Conservation (phyloP, 2,113 vertebrate genomes). For the Saimiri boliviensis region DNA sequence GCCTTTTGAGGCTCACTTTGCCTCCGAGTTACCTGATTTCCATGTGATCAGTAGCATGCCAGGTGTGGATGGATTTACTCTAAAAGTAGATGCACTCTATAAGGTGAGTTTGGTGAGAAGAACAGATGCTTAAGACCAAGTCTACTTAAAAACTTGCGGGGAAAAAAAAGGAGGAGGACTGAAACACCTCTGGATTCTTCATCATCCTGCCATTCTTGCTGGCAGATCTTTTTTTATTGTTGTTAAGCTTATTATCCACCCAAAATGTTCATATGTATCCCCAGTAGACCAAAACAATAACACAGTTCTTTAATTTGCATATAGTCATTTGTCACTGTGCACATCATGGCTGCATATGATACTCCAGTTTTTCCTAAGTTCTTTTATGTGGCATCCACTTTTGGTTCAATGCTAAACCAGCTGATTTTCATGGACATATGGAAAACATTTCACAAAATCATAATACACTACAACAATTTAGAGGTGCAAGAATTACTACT, state of each 20-base stretch:
- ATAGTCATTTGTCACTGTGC: neutral
- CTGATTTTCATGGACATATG: neutral
- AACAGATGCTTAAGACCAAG: rapidly evolving
- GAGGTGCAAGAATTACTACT: neutral
- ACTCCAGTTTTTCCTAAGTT: neutral
- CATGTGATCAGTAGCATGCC: constrained; percentile 91
- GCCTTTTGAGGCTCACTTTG: constrained; percentile 96
- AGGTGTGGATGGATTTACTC: constrained; percentile 95
- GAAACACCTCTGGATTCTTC: neutral
- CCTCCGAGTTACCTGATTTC: constrained; percentile 90
- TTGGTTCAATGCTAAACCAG: neutral
- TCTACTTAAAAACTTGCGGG: neutral
- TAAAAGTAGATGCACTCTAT: constrained; percentile 98
- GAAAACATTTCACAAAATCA: neutral
- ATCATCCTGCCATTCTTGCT: neutral
- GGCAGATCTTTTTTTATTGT: neutral
- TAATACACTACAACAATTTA: neutral
- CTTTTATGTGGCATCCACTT: neutral
- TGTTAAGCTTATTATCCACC: neutral
- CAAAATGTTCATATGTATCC: neutral
- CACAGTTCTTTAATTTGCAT: neutral
- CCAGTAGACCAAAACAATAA: neutral
- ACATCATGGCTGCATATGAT: neutral
- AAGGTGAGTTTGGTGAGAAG: constrained; percentile 85
- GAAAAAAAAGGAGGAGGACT: neutral